Percentiles rank a stretch among this genome's conserved stretches.
Evolutionary conservation across 2,888 invertebrate genomes (phyloP).

Genomic region (Cephus pygmeus): DNA sequence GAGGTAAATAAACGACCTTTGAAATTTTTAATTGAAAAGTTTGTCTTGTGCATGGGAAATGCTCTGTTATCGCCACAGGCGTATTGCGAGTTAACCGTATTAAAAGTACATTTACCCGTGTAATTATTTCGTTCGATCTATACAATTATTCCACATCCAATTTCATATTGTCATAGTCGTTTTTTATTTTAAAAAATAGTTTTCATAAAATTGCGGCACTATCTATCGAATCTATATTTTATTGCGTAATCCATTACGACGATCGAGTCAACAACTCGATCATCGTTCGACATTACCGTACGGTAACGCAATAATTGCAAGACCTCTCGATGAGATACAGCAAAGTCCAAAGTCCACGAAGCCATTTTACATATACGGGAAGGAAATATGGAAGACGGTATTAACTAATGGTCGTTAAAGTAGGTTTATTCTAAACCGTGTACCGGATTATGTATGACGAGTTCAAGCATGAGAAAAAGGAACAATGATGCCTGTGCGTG

Average conservation of each 20-base stretch:
- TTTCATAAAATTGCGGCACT: background rate
- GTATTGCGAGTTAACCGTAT: background rate
- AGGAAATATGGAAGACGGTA: background rate
- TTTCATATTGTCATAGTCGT: background rate
- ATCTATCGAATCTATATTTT: background rate
- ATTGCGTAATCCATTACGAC: background rate
- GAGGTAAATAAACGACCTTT: background rate
- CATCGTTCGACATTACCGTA: background rate
- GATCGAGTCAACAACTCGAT: background rate
- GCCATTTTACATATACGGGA: background rate
- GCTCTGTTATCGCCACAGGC: background rate
- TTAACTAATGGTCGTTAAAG: constrained; percentile 21
- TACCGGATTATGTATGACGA: background rate
- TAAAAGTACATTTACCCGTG: background rate
- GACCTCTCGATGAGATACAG: background rate
- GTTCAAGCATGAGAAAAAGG: constrained; percentile 16
- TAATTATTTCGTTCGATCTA: background rate
- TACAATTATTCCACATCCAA: background rate
- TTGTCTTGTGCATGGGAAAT: background rate
- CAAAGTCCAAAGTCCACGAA: background rate
- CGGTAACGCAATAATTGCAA: background rate
- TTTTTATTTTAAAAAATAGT: background rate
- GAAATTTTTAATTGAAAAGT: background rate
- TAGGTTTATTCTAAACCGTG: constrained; percentile 13
- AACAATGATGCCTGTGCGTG: constrained; percentile 11